A percentile compares a stretch with the other conserved stretches of the same genome.
These are phyloP conservation scores for Aphaenogaster floridana DNA, from an alignment of 1,140 invertebrate genomes.

Conservation along the genomic window DNA sequence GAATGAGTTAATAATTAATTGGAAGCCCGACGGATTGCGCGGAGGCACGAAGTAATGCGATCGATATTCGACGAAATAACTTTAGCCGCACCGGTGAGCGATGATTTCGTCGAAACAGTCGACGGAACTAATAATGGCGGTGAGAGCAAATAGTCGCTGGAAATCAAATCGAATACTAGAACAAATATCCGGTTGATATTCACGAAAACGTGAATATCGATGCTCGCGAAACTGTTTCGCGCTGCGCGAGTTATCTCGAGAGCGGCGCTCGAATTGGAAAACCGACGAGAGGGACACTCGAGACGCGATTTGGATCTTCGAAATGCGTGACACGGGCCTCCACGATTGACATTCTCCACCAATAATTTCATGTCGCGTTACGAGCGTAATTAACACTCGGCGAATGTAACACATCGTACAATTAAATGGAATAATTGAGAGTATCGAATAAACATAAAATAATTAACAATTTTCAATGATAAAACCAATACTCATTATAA, in stretches of 20 bases:
- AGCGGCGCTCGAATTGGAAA: background rate
- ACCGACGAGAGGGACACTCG: background rate
- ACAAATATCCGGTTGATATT: slow-evolving; percentile 45
- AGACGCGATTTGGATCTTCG: slow-evolving; percentile 18
- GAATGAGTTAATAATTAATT: slow-evolving; percentile 46
- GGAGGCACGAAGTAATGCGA: slow-evolving; percentile 6
- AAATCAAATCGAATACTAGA: slow-evolving; percentile 33
- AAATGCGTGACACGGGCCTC: slow-evolving; percentile 4
- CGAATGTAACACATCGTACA: background rate
- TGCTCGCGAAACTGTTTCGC: slow-evolving; percentile 11
- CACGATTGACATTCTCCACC: background rate
- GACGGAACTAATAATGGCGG: slow-evolving; percentile 41
- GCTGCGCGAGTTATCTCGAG: slow-evolving; percentile 12
- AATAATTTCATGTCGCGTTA: slow-evolving; percentile 31
- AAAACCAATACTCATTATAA: background rate
- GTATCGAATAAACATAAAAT: background rate
- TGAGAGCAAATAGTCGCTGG: slow-evolving; percentile 26
- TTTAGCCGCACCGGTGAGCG: slow-evolving; percentile 4
- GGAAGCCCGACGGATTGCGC: background rate
- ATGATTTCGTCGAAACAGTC: slow-evolving; percentile 13
- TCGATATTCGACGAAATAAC: slow-evolving; percentile 41
- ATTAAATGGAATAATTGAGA: slow-evolving; percentile 11
- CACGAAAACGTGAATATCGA: background rate
- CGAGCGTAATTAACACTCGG: slow-evolving; percentile 20
- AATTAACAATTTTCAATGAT: background rate